phyloP scores from a whole-genome alignment of 2,113 vertebrate species.

The Apodemus speciosus region DNA sequence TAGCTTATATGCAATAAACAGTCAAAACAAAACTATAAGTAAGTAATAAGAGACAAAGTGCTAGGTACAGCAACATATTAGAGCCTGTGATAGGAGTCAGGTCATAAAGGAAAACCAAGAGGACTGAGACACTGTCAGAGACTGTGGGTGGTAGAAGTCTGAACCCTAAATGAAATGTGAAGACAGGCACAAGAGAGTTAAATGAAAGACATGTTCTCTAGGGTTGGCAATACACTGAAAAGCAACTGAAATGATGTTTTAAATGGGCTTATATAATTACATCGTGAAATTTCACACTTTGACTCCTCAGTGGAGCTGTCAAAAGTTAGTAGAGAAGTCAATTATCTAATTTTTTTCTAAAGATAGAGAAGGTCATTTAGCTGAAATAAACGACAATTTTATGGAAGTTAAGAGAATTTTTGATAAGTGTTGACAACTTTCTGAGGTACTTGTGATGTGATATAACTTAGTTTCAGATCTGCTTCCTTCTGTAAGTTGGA shows the following conservation, averaged over 20 bases:
- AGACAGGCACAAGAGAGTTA: not conserved
- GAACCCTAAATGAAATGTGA: not conserved
- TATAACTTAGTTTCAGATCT: not conserved
- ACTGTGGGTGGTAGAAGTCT: not conserved
- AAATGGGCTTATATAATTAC: not conserved
- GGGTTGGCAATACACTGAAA: not conserved
- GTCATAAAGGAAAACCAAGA: not conserved
- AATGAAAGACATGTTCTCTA: not conserved
- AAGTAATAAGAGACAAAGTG: not conserved
- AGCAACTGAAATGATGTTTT: not conserved
- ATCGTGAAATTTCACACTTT: not conserved
- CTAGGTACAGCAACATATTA: not conserved
- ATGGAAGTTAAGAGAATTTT: not conserved
- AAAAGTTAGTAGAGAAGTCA: not conserved
- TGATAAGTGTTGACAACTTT: not conserved
- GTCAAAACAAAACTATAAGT: not conserved
- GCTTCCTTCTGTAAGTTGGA: not conserved
- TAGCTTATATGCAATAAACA: not conserved
- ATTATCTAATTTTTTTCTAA: not conserved
- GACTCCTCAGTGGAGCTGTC: not conserved
- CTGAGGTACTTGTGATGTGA: not conserved
- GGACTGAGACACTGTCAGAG: not conserved
- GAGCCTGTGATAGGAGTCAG: not conserved
- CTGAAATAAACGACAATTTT: not conserved
- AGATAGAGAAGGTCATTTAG: constrained; percentile 10